phyloP scores from a whole-genome alignment of 2,113 vertebrate genomes.

The Puma concolor region DNA sequence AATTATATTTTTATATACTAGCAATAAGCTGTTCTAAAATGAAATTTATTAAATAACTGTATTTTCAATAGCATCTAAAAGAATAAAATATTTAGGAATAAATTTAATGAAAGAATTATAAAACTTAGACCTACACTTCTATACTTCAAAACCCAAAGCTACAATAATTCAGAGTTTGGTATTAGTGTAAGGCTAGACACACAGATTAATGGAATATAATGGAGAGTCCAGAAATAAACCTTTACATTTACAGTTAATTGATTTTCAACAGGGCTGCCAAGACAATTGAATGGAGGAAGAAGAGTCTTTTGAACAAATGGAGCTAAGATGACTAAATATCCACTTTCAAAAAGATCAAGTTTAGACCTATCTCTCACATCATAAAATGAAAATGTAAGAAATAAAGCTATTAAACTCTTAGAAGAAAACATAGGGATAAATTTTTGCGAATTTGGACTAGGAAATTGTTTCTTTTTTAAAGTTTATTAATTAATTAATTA shows the following conservation, averaged over 20 bases:
- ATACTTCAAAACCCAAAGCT: neutral
- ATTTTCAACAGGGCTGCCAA: neutral
- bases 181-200: neutral
- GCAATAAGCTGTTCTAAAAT: neutral
- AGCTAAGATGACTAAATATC: neutral
- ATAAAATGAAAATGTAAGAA: neutral
- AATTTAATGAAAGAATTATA: neutral
- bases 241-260: neutral
- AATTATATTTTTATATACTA: neutral
- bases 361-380: neutral
- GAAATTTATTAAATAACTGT: neutral
- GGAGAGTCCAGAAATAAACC: neutral
- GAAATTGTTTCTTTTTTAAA: neutral
- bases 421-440: neutral
- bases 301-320: neutral
- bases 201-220: neutral
- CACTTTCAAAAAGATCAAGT: neutral
- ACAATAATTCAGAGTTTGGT: neutral
- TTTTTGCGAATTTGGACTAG: neutral
- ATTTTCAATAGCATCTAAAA: neutral
- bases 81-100: neutral
- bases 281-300: neutral
- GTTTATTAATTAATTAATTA: too few species aligned
- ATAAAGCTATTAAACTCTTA: neutral
- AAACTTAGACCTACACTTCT: neutral